Conservation (phyloP, 2,888 invertebrate genomes). For the Scelioninae gen. 2 region DNA sequence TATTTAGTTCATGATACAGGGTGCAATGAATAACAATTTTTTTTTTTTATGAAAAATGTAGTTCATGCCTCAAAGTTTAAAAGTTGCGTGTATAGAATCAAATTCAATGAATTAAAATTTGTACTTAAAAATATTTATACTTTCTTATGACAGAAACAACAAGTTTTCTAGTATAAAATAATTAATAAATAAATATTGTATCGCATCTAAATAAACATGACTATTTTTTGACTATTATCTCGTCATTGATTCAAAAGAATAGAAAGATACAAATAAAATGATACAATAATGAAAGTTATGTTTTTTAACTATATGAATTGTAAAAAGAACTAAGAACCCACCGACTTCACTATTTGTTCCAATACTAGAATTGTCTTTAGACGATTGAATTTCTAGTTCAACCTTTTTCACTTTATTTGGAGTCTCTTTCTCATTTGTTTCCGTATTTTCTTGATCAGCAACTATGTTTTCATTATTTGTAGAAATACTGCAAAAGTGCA, state of each 20-base stretch:
- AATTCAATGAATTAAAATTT: background rate
- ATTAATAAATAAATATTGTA: background rate
- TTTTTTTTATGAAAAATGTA: background rate
- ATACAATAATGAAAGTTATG: background rate
- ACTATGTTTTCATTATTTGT: slow-evolving; percentile 74
- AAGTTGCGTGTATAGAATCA: slow-evolving; percentile 56
- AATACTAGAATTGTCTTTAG: slow-evolving; percentile 76
- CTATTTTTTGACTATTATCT: too few relatives aligned
- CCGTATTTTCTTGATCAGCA: slow-evolving; percentile 72
- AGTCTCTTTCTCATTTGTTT: slow-evolving; percentile 78
- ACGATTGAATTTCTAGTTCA: slow-evolving; percentile 83
- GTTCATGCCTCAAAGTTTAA: background rate
- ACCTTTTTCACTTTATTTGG: slow-evolving; percentile 86
- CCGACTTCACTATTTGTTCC: slow-evolving; percentile 78
- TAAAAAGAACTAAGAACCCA: slow-evolving; percentile 72
- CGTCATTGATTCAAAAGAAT: too few relatives aligned
- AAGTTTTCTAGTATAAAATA: background rate
- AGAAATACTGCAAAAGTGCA: slow-evolving; percentile 68
- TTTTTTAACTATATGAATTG: too few relatives aligned
- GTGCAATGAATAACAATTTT: slow-evolving; percentile 15
- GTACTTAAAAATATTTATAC: background rate
- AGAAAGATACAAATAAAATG: background rate
- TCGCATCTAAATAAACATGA: too few relatives aligned
- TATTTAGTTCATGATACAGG: background rate
- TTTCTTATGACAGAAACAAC: background rate